Evolutionary conservation across 2,888 invertebrate genomes (phyloP).

Genomic region (Polyommatus iphigenia): DNA sequence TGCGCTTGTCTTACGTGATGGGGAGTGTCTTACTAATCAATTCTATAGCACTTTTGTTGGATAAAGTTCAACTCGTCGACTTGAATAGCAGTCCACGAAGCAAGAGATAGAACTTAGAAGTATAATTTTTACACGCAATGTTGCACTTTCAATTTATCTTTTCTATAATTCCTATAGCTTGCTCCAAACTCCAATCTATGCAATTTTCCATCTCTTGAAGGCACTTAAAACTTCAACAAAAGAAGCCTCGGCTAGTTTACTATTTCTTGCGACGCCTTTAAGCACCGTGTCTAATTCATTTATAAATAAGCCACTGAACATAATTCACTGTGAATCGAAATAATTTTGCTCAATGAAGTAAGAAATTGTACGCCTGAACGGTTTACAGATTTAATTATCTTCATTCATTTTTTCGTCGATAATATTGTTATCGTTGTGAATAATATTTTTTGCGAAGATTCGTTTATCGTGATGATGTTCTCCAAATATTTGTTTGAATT

Average conservation of each 20-base stretch:
- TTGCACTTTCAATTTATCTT: background rate
- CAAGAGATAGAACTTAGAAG: background rate
- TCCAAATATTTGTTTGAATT: background rate
- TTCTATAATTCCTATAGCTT: background rate
- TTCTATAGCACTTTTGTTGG: background rate
- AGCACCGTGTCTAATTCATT: slow-evolving; percentile 56
- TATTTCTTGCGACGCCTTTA: slow-evolving; percentile 20
- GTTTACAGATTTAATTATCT: slow-evolving; percentile 24
- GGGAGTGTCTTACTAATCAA: background rate
- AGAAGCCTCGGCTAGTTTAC: background rate
- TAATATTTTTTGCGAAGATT: background rate
- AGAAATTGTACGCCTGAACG: slow-evolving; percentile 16
- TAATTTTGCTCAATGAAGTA: slow-evolving; percentile 31
- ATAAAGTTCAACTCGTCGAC: background rate
- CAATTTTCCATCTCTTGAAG: slow-evolving; percentile 4
- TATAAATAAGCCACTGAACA: slow-evolving; percentile 53
- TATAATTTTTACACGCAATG: background rate
- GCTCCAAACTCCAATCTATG: background rate
- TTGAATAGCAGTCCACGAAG: background rate
- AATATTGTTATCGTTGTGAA: slow-evolving; percentile 2
- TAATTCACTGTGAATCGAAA: slow-evolving; percentile 38
- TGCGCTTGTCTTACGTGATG: background rate
- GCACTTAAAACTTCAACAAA: slow-evolving; percentile 6
- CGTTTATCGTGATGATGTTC: background rate
- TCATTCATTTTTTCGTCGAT: background rate